These are phyloP conservation scores for Cavia aperea DNA, from an alignment of 2,113 vertebrate species.

Conservation along the genomic window DNA sequence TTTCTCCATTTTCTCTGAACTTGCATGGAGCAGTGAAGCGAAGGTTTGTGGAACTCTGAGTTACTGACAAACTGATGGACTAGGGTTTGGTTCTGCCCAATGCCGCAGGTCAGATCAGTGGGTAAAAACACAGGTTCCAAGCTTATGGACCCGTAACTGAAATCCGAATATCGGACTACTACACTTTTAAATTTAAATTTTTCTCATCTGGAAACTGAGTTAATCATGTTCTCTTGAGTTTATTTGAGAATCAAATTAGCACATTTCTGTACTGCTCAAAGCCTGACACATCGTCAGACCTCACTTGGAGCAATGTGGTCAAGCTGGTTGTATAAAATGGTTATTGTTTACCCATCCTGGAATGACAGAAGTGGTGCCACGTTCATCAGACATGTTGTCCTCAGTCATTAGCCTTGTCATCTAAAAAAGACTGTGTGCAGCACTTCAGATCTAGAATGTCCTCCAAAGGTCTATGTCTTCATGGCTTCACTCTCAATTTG, in stretches of 20 bases:
- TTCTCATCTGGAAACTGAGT: background rate
- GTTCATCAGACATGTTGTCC: background rate
- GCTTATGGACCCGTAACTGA: background rate
- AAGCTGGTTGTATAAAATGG: background rate
- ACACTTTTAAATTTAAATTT: background rate
- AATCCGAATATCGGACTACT: background rate
- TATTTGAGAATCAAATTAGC: background rate
- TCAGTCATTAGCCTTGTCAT: background rate
- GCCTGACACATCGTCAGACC: too few species aligned
- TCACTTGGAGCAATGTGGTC: accelerated
- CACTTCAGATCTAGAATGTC: background rate
- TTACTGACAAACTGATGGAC: background rate
- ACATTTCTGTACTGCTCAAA: background rate
- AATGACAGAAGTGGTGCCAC: accelerated
- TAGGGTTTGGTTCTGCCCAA: background rate
- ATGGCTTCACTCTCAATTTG: background rate
- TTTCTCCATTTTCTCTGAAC: background rate
- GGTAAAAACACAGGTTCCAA: background rate
- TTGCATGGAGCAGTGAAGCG: background rate
- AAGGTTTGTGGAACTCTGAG: background rate
- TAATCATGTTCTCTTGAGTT: background rate
- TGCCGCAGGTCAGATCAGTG: background rate
- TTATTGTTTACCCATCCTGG: background rate
- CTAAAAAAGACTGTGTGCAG: background rate
- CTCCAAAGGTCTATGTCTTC: background rate